phyloP scores from a whole-genome alignment of 53 echinoderm and acorn worm species.

The Glandiceps talaboti region DNA sequence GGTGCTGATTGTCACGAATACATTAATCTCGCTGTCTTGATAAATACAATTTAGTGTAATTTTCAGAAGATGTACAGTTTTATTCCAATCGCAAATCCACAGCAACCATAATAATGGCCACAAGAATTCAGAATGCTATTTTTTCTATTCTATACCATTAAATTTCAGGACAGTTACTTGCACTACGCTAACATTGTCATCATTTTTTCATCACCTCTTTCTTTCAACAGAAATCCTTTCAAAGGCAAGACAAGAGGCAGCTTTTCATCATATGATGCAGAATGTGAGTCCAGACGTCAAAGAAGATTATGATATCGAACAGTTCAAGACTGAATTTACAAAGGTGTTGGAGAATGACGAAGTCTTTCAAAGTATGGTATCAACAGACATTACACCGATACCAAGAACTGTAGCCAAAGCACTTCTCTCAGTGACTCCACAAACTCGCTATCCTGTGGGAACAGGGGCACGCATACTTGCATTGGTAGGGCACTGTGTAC shows the following conservation, averaged over 20 bases:
- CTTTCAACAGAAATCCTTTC: conserved; percentile 22
- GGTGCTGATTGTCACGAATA: too few relatives aligned
- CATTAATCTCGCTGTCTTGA: too few relatives aligned
- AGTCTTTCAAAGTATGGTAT: conserved; percentile 4
- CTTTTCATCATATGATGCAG: conserved; percentile 23
- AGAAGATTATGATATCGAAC: conserved; percentile 26
- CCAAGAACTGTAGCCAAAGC: conserved; percentile 52
- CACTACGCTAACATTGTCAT: too few relatives aligned
- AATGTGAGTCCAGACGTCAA: conserved; percentile 21
- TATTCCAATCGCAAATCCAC: too few relatives aligned
- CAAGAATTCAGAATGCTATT: too few relatives aligned
- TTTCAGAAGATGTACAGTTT: too few relatives aligned
- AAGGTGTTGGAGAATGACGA: conserved; percentile 21
- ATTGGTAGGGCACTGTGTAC: conserved; percentile 36
- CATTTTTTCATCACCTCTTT: too few relatives aligned
- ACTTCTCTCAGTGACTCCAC: conserved; percentile 62
- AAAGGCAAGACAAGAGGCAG: conserved; percentile 12
- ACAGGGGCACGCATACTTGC: conserved; percentile 17
- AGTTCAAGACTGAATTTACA: conserved; percentile 20
- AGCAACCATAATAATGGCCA: too few relatives aligned
- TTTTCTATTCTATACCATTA: too few relatives aligned
- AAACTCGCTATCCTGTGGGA: conserved; percentile 52
- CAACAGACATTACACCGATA: conserved; percentile 43
- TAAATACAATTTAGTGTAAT: too few relatives aligned
- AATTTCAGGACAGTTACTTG: too few relatives aligned